phyloP scores from a whole-genome alignment of 2,113 vertebrate species.

The Rhea americana region DNA sequence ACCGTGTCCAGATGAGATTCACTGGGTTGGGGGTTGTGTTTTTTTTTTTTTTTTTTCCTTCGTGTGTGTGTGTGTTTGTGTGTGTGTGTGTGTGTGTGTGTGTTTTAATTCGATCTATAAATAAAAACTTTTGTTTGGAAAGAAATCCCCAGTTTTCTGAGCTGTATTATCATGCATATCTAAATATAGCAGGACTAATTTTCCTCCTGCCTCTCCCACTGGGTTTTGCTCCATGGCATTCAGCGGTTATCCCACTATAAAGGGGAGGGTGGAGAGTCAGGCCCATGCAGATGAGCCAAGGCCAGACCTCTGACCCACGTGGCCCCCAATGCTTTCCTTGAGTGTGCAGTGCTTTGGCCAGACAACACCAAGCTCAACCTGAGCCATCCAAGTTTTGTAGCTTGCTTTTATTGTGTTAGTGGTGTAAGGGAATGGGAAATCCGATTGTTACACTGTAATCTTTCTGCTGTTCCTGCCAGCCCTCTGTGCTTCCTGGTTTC shows the following conservation, averaged over 20 bases:
- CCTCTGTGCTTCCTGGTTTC: conserved; percentile 50
- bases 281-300: neutral
- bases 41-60: neutral
- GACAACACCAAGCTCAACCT: neutral
- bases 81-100: neutral
- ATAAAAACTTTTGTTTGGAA: conserved; percentile 62
- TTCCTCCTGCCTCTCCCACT: conserved; percentile 45
- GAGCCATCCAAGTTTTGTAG: neutral
- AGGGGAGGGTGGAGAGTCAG: neutral
- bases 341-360: neutral
- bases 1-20: conserved; percentile 16
- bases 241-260: neutral
- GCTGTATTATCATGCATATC: conserved; percentile 49
- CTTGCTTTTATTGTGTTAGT: neutral
- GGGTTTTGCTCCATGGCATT: conserved; percentile 20
- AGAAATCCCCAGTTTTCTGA: conserved; percentile 58
- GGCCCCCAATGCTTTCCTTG: neutral
- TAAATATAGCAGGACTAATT: conserved; percentile 47
- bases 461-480: conserved; percentile 49
- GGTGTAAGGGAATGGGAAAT: conserved; percentile 18
- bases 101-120: conserved; percentile 47
- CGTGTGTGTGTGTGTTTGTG: neutral
- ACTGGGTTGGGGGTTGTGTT: conserved; percentile 7
- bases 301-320: neutral
- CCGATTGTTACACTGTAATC: conserved; percentile 4